phyloP scores from a whole-genome alignment of 2,113 vertebrate species.

The Himantopus leucocephalus region DNA sequence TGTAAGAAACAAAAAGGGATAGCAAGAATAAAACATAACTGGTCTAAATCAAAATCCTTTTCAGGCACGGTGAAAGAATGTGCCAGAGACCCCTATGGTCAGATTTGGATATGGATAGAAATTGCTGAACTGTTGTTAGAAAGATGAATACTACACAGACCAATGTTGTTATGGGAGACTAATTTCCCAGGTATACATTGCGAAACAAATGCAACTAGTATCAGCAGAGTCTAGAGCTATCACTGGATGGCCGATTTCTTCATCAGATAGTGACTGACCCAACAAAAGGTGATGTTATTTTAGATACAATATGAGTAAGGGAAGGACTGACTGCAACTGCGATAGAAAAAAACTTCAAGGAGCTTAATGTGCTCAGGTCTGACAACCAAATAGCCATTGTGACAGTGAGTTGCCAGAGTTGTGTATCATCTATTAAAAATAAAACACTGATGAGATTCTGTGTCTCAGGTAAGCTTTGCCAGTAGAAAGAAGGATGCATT shows the following conservation, averaged over 20 bases:
- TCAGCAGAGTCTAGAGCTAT: not conserved
- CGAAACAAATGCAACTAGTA: not conserved
- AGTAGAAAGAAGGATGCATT: not conserved
- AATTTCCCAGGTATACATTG: not conserved
- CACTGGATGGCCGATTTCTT: not conserved
- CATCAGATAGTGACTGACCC: not conserved
- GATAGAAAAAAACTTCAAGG: not conserved
- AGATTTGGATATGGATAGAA: not conserved
- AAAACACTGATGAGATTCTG: not conserved
- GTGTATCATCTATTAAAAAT: not conserved
- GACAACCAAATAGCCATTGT: not conserved
- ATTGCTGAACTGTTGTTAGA: not conserved
- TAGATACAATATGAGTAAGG: not conserved
- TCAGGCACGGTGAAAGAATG: not conserved
- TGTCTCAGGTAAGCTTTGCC: not conserved
- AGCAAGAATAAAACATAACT: not conserved
- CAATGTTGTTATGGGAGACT: not conserved
- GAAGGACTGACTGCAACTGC: not conserved
- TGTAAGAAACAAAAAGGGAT: not conserved
- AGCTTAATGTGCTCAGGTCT: not conserved
- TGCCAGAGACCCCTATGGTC: not conserved
- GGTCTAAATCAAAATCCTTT: not conserved
- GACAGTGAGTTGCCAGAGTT: not conserved
- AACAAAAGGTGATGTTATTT: not conserved
- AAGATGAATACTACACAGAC: fast-evolving